These are phyloP conservation scores for Notarius quadriscutis DNA, from an alignment of 2,113 vertebrate genomes.

Conservation along the genomic window DNA sequence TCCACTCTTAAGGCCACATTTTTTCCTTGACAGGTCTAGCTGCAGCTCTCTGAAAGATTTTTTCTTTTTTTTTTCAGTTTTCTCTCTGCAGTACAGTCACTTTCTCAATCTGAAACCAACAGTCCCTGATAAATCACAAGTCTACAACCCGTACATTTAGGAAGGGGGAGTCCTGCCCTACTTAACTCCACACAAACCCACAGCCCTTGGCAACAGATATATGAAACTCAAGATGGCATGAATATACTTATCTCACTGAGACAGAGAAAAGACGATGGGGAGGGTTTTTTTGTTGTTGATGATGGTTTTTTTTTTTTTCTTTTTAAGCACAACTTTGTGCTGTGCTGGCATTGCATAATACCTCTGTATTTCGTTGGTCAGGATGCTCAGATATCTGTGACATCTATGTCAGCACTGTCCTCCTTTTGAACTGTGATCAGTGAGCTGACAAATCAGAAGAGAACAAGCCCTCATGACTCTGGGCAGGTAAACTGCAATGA, in stretches of 20 bases:
- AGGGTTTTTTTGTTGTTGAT: neutral
- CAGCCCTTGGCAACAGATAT: slow-evolving; percentile 46
- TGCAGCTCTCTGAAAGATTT: neutral
- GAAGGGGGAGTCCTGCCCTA: neutral
- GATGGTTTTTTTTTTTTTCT: too few species aligned
- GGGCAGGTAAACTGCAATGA: slow-evolving; percentile 64
- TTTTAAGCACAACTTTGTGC: neutral
- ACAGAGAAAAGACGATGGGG: slow-evolving; percentile 13
- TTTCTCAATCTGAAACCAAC: neutral
- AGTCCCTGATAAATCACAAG: neutral
- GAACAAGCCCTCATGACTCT: slow-evolving; percentile 67
- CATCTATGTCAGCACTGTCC: slow-evolving; percentile 74
- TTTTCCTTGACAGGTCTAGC: neutral
- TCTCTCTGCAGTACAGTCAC: neutral
- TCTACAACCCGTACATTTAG: neutral
- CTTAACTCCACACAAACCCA: slow-evolving; percentile 39
- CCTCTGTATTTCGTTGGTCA: slow-evolving; percentile 24
- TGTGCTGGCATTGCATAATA: slow-evolving; percentile 42
- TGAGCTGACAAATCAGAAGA: slow-evolving; percentile 63
- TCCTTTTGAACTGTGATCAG: slow-evolving; percentile 69
- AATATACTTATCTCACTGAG: slow-evolving; percentile 46
- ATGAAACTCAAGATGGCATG: slow-evolving; percentile 54
- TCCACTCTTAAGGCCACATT: neutral
- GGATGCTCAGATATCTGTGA: slow-evolving; percentile 62
- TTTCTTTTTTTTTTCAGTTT: neutral